Evolutionary conservation across 2,797 vertebrate species (phyloP).

Genomic region (Intellagama lesueurii): DNA sequence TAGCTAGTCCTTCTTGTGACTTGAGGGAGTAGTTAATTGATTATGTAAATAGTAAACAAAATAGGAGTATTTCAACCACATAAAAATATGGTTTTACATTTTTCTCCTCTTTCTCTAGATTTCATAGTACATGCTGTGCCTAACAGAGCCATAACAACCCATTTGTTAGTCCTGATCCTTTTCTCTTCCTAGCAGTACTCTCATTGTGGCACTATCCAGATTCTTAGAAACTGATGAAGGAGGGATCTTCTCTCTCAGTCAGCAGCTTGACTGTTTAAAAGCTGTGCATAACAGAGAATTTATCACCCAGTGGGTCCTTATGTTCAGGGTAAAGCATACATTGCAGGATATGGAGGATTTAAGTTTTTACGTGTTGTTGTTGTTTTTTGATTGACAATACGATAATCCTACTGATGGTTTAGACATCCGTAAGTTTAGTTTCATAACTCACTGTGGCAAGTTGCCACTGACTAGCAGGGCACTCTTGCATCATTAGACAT

Average conservation of each 20-base stretch:
- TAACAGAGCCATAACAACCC: too few species aligned
- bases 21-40: too few species aligned
- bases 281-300: slow-evolving; percentile 67
- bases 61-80: too few species aligned
- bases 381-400: slow-evolving; percentile 12
- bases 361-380: slow-evolving; percentile 52
- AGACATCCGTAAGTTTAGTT: too few species aligned
- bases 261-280: slow-evolving; percentile 60
- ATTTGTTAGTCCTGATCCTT: not conserved
- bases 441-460: too few species aligned
- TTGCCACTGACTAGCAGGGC: too few species aligned
- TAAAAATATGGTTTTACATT: not conserved
- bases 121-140: slow-evolving; percentile 5
- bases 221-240: slow-evolving; percentile 35
- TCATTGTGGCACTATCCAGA: not conserved
- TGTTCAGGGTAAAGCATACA: slow-evolving; percentile 58
- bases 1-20: too few species aligned
- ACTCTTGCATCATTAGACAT: too few species aligned
- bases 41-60: too few species aligned
- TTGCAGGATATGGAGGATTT: slow-evolving; percentile 29
- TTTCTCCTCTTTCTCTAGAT: slow-evolving; percentile 24
- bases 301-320: slow-evolving; percentile 44
- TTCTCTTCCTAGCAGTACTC: not conserved
- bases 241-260: slow-evolving; percentile 60
- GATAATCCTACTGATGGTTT: not conserved